phyloP scores from a whole-genome alignment of 2,113 vertebrate genomes.

The Gadus macrocephalus region DNA sequence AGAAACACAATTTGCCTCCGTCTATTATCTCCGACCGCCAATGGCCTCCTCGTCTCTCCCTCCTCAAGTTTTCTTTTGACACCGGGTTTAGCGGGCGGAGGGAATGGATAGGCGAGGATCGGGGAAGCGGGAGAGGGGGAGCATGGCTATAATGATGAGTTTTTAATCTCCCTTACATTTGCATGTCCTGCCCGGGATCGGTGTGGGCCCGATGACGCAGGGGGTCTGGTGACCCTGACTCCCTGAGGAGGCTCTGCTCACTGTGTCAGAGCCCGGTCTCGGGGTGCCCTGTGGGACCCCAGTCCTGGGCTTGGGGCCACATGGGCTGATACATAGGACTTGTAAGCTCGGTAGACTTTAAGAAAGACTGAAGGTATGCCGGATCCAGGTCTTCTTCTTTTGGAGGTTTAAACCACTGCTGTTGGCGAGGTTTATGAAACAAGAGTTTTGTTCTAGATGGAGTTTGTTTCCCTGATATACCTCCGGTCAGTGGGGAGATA shows the following conservation, averaged over 20 bases:
- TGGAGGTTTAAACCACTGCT: too few species aligned
- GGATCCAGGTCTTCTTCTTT: neutral
- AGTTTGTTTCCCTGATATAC: neutral
- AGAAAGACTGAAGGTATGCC: constrained; percentile 13
- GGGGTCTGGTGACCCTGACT: constrained; percentile 61
- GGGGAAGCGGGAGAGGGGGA: constrained; percentile 16
- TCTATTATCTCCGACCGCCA: constrained; percentile 72
- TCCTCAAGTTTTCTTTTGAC: constrained; percentile 46
- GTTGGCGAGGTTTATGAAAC: too few species aligned
- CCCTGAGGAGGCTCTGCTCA: constrained; percentile 64
- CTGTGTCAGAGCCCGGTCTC: constrained; percentile 58
- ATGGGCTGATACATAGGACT: constrained; percentile 35
- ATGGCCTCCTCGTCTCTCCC: constrained; percentile 51
- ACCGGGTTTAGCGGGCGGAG: constrained; percentile 48
- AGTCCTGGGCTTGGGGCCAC: constrained; percentile 30
- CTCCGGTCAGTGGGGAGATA: too few species aligned
- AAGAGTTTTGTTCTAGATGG: too few species aligned
- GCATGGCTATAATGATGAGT: constrained; percentile 69
- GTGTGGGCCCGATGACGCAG: constrained; percentile 59
- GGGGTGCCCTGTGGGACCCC: constrained; percentile 46
- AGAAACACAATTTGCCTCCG: constrained; percentile 73
- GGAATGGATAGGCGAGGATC: constrained; percentile 28
- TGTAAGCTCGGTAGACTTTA: too few species aligned
- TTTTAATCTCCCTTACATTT: constrained; percentile 81
- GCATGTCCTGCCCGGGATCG: constrained; percentile 68